Percentiles rank a stretch among this genome's conserved stretches.
These are phyloP conservation scores for Colius striatus DNA, from an alignment of 2,113 vertebrate genomes.

Conservation along the genomic window DNA sequence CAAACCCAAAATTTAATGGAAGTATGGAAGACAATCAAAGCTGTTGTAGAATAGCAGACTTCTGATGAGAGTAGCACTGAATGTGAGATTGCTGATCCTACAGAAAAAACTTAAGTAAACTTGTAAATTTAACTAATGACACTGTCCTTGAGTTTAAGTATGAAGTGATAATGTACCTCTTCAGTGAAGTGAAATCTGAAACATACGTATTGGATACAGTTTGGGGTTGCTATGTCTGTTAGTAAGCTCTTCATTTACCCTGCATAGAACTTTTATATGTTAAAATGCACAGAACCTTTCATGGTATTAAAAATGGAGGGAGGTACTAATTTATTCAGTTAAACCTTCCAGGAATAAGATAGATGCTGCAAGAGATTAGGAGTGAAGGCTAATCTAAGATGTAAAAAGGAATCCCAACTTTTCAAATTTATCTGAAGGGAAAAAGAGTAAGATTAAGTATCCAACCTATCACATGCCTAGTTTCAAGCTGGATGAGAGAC, in stretches of 20 bases:
- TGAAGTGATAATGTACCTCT: not conserved
- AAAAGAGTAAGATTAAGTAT: not conserved
- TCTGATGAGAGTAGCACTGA: not conserved
- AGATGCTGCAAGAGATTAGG: slow-evolving; percentile 3
- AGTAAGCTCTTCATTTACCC: not conserved
- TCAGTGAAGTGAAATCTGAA: not conserved
- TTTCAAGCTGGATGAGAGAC: not conserved
- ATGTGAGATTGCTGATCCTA: not conserved
- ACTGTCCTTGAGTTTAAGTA: not conserved
- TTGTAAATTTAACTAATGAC: not conserved
- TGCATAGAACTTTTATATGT: not conserved
- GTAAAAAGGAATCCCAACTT: not conserved
- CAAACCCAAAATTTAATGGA: not conserved
- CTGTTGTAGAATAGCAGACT: accelerated
- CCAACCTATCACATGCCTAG: not conserved
- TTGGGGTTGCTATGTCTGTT: not conserved
- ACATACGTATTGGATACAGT: accelerated
- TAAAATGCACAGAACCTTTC: not conserved
- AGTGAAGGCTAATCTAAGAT: slow-evolving; percentile 33
- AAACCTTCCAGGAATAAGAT: not conserved
- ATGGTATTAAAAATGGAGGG: not conserved
- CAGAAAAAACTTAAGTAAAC: not conserved
- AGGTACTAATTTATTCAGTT: not conserved
- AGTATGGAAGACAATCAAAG: not conserved
- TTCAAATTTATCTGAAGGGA: not conserved